These are phyloP conservation scores for Falco berigora DNA, from an alignment of 2,797 vertebrate species.

Conservation along the genomic window DNA sequence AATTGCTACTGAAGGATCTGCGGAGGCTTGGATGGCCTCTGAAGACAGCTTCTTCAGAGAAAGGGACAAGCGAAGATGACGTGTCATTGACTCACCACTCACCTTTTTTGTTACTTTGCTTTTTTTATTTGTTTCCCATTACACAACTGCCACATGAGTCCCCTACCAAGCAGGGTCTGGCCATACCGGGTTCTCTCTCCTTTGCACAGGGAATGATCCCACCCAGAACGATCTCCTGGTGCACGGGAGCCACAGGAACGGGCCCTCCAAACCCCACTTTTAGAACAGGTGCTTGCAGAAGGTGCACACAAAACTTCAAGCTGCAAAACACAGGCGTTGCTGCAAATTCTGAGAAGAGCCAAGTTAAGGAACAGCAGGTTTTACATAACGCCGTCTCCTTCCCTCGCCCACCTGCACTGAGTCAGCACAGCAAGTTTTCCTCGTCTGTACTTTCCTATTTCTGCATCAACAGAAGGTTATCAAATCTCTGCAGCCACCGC, in stretches of 20 bases:
- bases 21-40: rapidly evolving
- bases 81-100: rapidly evolving
- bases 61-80: neutral
- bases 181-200: rapidly evolving
- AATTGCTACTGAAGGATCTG: neutral
- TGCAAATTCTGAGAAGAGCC: neutral
- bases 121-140: neutral
- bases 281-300: neutral
- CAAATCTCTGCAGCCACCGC: neutral
- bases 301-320: neutral
- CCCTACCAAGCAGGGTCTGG: neutral
- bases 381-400: neutral
- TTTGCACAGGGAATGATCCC: neutral
- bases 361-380: neutral
- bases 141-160: rapidly evolving
- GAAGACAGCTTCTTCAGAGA: neutral
- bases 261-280: rapidly evolving
- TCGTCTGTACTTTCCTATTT: neutral
- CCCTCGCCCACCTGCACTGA: slow-evolving; percentile 44
- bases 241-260: rapidly evolving
- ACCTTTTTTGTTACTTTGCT: neutral
- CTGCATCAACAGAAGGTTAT: neutral
- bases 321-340: neutral
- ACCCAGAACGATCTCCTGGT: rapidly evolving
- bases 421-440: neutral